A percentile compares a stretch with the other conserved stretches of the same genome.
These are phyloP conservation scores for Drosophila tripunctata DNA, from an alignment of 2,888 invertebrate species.

Conservation along the genomic window DNA sequence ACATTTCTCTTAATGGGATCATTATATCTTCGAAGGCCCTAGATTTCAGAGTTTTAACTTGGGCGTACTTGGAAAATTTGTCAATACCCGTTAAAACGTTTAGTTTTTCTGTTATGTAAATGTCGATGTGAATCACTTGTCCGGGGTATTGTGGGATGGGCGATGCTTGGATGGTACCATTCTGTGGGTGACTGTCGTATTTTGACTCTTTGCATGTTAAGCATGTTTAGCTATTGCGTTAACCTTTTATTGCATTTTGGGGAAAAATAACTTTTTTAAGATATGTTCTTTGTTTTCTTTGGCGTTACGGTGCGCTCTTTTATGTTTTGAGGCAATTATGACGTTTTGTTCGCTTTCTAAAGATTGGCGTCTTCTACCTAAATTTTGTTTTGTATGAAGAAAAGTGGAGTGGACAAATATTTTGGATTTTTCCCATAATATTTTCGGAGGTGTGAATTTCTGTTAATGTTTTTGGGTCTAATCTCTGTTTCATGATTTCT, in stretches of 20 bases:
- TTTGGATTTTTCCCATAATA: constrained; percentile 23
- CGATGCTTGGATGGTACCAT: too few relatives aligned
- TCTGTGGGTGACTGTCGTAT: too few relatives aligned
- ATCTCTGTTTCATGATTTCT: constrained; percentile 5
- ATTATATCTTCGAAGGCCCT: not conserved
- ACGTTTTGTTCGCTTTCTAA: too few relatives aligned
- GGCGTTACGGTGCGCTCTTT: too few relatives aligned
- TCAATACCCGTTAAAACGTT: not conserved
- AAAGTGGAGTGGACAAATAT: constrained; percentile 5
- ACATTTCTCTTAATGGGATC: not conserved
- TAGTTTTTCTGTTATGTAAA: not conserved
- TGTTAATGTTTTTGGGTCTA: constrained; percentile 21
- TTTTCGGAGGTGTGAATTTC: constrained; percentile 16
- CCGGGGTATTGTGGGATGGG: too few relatives aligned
- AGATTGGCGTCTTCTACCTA: too few relatives aligned
- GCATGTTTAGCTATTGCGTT: constrained; percentile 2
- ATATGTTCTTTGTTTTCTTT: constrained; percentile 1
- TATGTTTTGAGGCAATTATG: too few relatives aligned
- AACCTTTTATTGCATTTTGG: not conserved
- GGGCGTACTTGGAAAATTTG: not conserved
- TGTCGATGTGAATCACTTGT: not conserved
- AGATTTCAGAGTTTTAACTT: not conserved
- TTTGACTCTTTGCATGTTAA: too few relatives aligned
- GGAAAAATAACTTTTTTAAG: not conserved
- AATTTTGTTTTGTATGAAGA: too few relatives aligned